These are phyloP conservation scores for Uromys caudimaculatus DNA, from an alignment of 2,797 vertebrate species.

Conservation along the genomic window DNA sequence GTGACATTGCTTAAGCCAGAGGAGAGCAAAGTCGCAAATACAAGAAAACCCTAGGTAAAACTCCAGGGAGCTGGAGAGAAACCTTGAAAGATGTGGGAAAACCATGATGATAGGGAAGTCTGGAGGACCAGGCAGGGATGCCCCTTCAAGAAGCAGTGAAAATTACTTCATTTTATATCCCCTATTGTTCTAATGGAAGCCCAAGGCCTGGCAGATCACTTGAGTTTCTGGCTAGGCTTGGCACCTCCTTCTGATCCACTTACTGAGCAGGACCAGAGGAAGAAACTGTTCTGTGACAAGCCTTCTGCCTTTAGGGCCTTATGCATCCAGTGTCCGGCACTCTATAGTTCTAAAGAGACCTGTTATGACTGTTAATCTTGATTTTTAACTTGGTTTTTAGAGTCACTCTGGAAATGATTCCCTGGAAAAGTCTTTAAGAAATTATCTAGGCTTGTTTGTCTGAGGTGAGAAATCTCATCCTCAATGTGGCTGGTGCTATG, in stretches of 20 bases:
- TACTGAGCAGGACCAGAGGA: not conserved
- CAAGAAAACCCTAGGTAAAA: not conserved
- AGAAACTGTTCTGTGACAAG: not conserved
- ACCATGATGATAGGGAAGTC: too few relatives aligned
- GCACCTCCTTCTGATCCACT: not conserved
- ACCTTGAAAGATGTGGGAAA: not conserved
- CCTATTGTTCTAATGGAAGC: not conserved
- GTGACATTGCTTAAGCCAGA: not conserved
- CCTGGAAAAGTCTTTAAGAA: not conserved
- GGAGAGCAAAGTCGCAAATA: not conserved
- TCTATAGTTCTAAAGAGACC: not conserved
- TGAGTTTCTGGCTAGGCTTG: not conserved
- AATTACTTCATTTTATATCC: not conserved
- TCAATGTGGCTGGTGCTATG: too few relatives aligned
- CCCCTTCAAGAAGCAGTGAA: not conserved
- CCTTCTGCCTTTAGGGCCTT: not conserved
- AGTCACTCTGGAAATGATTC: not conserved
- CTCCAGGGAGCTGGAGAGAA: not conserved
- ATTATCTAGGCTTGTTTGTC: not conserved
- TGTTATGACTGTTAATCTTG: not conserved
- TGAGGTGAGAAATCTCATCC: not conserved
- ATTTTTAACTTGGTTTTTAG: not conserved
- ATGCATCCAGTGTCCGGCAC: not conserved
- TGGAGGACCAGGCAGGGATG: not conserved
- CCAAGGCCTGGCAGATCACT: not conserved